These are phyloP conservation scores for Podarcis muralis DNA, from an alignment of 2,113 vertebrate species.

Conservation along the genomic window DNA sequence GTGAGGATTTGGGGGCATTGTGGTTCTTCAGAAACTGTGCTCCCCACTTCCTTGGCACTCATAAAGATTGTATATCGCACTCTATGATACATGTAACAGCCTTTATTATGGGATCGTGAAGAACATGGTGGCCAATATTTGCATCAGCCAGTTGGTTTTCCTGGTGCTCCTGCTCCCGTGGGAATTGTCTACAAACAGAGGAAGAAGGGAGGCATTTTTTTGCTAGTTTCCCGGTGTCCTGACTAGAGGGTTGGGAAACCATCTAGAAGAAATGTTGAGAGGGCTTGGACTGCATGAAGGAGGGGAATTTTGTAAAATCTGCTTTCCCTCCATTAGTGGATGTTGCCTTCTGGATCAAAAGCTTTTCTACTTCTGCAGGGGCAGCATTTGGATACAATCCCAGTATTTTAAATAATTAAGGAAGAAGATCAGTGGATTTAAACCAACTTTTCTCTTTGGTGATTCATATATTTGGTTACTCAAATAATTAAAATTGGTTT, in stretches of 20 bases:
- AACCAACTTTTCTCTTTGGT: background rate
- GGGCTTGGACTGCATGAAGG: too few species aligned
- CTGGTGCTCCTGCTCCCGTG: too few species aligned
- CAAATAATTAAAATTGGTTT: background rate
- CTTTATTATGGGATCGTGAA: background rate
- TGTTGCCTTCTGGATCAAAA: too few species aligned
- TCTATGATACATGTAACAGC: background rate
- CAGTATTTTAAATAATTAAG: background rate
- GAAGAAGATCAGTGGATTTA: background rate
- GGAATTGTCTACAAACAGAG: too few species aligned
- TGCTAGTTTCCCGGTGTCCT: too few species aligned
- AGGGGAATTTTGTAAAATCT: too few species aligned
- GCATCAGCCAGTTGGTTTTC: background rate
- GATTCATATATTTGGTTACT: background rate
- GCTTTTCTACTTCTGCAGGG: too few species aligned
- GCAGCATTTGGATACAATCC: too few species aligned
- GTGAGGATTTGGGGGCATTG: background rate
- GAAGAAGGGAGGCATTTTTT: too few species aligned
- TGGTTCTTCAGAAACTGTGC: background rate
- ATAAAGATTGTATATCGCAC: background rate
- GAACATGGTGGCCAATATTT: background rate
- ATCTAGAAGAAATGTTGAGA: too few species aligned
- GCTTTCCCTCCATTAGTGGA: too few species aligned
- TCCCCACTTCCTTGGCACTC: background rate
- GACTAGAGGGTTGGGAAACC: too few species aligned